phyloP scores from a whole-genome alignment of 2,888 invertebrate genomes.

The Macrophya alboannulata region DNA sequence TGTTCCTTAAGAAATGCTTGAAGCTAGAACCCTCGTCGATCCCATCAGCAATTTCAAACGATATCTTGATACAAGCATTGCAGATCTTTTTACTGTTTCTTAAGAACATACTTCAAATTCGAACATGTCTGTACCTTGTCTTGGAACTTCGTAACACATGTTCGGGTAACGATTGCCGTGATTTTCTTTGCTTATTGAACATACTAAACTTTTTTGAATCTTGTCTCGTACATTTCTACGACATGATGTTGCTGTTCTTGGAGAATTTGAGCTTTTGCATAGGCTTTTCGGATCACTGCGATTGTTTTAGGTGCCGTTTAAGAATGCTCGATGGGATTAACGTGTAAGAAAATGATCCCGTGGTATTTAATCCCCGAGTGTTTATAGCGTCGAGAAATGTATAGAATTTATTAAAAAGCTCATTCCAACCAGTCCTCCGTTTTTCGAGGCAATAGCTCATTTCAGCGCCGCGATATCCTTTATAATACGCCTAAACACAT shows the following conservation, averaged over 20 bases:
- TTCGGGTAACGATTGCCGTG: no score
- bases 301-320: neutral
- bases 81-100: neutral
- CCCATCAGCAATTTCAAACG: neutral
- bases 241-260: no score
- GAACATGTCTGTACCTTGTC: neutral
- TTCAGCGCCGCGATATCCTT: slow-evolving; percentile 48
- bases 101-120: neutral
- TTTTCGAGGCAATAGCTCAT: slow-evolving; percentile 54
- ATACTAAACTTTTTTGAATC: no score
- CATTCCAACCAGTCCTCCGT: slow-evolving; percentile 34
- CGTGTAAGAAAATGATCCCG: neutral
- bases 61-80: neutral
- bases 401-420: slow-evolving; percentile 53
- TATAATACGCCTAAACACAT: slow-evolving; percentile 42
- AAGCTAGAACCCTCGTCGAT: neutral
- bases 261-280: no score
- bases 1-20: neutral
- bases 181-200: no score
- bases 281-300: neutral
- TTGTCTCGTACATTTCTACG: no score
- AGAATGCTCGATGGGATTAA: neutral
- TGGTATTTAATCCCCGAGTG: neutral
- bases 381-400: slow-evolving; percentile 29
- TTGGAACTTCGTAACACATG: no score